Conservation (phyloP, 1,140 invertebrate genomes). For the Zaprionus lachaisei region DNA sequence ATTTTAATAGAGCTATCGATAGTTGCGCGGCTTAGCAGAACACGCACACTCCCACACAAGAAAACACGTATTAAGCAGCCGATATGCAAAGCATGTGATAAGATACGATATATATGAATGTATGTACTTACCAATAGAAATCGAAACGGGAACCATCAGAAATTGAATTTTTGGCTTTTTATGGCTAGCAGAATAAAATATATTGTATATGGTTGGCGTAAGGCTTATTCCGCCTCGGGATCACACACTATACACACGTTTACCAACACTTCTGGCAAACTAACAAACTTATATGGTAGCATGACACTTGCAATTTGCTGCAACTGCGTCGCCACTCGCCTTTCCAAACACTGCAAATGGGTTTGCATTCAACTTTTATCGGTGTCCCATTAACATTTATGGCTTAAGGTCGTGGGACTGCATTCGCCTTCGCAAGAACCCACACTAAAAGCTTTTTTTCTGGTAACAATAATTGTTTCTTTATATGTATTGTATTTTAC, state of each 20-base stretch:
- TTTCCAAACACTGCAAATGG: constrained; percentile 15
- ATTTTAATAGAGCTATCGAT: not conserved
- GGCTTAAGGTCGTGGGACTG: constrained; percentile 41
- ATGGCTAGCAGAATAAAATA: constrained; percentile 1
- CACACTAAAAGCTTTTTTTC: constrained; percentile 79
- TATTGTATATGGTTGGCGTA: not conserved
- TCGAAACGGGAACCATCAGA: constrained; percentile 51
- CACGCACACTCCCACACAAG: constrained; percentile 16
- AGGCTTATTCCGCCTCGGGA: not conserved
- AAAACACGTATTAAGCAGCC: constrained; percentile 58
- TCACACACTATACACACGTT: not conserved
- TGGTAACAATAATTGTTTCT: constrained; percentile 83
- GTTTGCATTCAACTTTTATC: constrained; percentile 8
- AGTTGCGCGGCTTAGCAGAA: constrained; percentile 13
- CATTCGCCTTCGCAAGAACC: constrained; percentile 61
- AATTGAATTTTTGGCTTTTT: constrained; percentile 55
- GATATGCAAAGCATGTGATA: constrained; percentile 77
- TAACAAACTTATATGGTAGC: not conserved
- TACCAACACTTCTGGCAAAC: constrained; percentile 11
- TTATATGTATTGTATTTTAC: constrained; percentile 63
- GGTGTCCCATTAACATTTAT: constrained; percentile 14
- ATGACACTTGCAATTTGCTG: constrained; percentile 10
- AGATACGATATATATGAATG: constrained; percentile 42
- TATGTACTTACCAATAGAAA: constrained; percentile 29
- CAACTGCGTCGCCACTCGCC: not conserved